Evolutionary conservation across 2,888 invertebrate species (phyloP).

Genomic region (Hemistola chrysoprasaria): DNA sequence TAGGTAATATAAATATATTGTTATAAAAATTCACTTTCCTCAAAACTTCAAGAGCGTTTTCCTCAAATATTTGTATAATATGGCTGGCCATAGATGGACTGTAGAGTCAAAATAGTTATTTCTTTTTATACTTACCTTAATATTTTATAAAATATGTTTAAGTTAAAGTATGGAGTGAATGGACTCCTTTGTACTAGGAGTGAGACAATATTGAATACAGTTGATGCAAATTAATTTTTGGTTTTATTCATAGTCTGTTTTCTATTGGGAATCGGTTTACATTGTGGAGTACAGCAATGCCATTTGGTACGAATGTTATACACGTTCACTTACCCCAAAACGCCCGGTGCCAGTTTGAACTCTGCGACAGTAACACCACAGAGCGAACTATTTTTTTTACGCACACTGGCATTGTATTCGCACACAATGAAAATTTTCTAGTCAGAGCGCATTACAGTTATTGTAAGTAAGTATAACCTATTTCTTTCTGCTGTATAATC

Average conservation of each 20-base stretch:
- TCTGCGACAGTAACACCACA: too few species aligned
- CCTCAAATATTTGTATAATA: constrained; percentile 25
- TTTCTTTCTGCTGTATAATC: too few species aligned
- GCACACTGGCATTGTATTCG: too few species aligned
- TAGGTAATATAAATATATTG: constrained; percentile 8
- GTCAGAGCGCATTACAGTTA: too few species aligned
- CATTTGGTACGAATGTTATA: too few species aligned
- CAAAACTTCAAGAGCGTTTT: constrained; percentile 36
- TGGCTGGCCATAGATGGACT: constrained; percentile 41
- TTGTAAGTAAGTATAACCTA: too few species aligned
- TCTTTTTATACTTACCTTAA: constrained; percentile 34
- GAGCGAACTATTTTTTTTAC: too few species aligned
- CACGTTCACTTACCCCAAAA: too few species aligned
- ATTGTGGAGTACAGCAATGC: too few species aligned
- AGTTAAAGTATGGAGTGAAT: constrained; percentile 30
- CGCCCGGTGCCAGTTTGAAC: too few species aligned
- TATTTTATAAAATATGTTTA: constrained; percentile 35
- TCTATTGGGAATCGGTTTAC: too few species aligned
- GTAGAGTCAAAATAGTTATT: constrained; percentile 30
- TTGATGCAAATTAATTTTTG: constrained; percentile 31
- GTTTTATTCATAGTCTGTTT: constrained; percentile 15
- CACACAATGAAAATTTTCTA: too few species aligned
- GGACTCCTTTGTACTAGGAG: constrained; percentile 40
- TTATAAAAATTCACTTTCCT: constrained; percentile 14
- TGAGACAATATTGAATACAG: constrained; percentile 43